phyloP scores from a whole-genome alignment of 2,797 vertebrate species.

The Anguilla pacifica region DNA sequence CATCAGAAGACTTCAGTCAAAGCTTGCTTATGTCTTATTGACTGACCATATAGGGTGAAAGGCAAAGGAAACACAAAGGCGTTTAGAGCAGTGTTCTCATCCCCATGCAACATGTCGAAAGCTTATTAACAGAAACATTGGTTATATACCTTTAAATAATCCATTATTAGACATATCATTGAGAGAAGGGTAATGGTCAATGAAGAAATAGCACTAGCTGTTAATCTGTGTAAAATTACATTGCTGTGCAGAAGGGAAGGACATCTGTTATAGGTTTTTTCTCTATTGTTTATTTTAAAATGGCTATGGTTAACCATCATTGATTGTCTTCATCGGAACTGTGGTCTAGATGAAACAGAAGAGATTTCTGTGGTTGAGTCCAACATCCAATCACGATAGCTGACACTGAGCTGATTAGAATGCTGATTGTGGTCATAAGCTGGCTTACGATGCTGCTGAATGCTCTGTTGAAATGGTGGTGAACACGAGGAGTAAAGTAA shows the following conservation, averaged over 20 bases:
- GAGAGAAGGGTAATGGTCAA: neutral
- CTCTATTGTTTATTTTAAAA: neutral
- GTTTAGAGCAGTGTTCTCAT: neutral
- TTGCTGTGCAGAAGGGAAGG: neutral
- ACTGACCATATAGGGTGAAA: neutral
- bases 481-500: neutral
- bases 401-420: neutral
- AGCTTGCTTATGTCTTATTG: neutral
- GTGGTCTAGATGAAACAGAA: neutral
- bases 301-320: neutral
- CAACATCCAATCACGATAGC: neutral
- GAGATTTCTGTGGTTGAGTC: neutral
- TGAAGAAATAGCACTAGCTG: neutral
- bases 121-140: neutral
- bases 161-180: neutral
- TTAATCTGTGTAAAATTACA: neutral
- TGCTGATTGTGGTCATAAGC: neutral
- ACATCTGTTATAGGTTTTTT: neutral
- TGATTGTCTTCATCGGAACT: neutral
- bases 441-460: neutral
- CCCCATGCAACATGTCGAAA: neutral
- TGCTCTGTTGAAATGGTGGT: neutral
- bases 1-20: neutral
- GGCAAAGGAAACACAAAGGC: neutral
- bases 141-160: neutral